Conservation (phyloP, 30 jellyfish, hydroid and myxozoan genomes). For the Hydractinia echinata region DNA sequence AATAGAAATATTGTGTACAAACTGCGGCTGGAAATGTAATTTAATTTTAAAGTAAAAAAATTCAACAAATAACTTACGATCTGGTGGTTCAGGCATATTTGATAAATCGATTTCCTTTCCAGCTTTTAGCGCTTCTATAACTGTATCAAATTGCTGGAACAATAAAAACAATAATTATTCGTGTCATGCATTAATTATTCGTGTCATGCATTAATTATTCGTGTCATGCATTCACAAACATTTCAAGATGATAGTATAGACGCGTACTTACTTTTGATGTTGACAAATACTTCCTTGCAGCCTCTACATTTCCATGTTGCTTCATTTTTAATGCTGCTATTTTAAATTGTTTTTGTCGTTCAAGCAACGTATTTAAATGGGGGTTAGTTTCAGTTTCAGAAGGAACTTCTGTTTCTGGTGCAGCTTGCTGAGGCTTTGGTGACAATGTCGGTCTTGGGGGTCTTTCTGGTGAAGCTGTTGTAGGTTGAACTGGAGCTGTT, state of each 20-base stretch:
- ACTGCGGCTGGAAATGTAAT: neutral
- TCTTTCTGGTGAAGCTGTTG: neutral
- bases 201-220: no score
- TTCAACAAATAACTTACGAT: conserved; percentile 10
- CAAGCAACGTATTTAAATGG: conserved; percentile 26
- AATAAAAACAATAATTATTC: neutral
- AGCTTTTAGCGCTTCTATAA: conserved; percentile 51
- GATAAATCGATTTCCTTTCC: conserved; percentile 83
- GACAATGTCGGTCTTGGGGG: conserved; percentile 6
- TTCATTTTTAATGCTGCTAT: conserved; percentile 78
- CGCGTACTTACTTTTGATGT: conserved; percentile 49
- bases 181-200: no score
- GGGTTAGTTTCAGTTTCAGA: neutral
- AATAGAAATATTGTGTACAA: neutral
- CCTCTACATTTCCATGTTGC: conserved; percentile 65
- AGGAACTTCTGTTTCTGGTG: conserved; percentile 31
- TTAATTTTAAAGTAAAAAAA: no score
- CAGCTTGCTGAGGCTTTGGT: conserved; percentile 22
- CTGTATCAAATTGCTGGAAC: conserved; percentile 71
- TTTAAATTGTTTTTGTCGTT: conserved; percentile 68
- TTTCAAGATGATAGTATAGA: no score
- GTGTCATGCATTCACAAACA: no score
- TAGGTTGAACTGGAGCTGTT: conserved; percentile 14
- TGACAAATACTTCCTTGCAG: conserved; percentile 70
- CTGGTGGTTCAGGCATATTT: conserved; percentile 56